Evolutionary conservation across 2,888 invertebrate species (phyloP).

Genomic region (Ornithoptera alexandrae): DNA sequence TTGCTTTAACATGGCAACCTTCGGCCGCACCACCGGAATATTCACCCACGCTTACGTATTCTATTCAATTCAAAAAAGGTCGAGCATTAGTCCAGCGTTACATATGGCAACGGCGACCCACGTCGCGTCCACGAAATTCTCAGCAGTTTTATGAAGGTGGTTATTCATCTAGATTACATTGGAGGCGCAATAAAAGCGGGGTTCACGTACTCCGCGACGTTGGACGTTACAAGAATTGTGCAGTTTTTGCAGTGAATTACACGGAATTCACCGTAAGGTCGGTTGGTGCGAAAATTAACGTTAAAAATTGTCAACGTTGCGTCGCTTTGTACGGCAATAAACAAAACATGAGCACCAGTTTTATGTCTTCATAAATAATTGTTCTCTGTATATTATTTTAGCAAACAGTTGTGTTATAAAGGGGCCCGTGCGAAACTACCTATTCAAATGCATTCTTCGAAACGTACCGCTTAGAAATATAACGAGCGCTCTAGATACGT

Average conservation of each 20-base stretch:
- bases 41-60: conserved; percentile 63
- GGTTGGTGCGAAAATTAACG: conserved; percentile 64
- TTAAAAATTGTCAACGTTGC: conserved; percentile 58
- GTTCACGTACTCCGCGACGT: conserved; percentile 63
- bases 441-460: conserved; percentile 37
- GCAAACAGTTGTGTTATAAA: conserved; percentile 24
- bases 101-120: conserved; percentile 62
- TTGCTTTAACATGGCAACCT: conserved; percentile 46
- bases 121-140: conserved; percentile 59
- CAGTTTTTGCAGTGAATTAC: conserved; percentile 72
- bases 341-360: conserved; percentile 58
- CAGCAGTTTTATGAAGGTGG: conserved; percentile 60
- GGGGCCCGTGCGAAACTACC: conserved; percentile 9
- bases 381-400: conserved; percentile 33
- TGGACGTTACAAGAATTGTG: conserved; percentile 62
- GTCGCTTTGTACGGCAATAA: conserved; percentile 62
- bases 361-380: conserved; percentile 61
- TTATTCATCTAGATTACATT: conserved; percentile 72
- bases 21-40: conserved; percentile 55
- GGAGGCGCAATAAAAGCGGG: conserved; percentile 58
- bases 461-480: conserved; percentile 33
- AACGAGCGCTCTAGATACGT: conserved; percentile 44
- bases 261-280: conserved; percentile 54
- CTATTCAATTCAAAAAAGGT: conserved; percentile 61
- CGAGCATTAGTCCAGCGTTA: conserved; percentile 53